A percentile compares a stretch with the other conserved stretches of the same genome.
These are phyloP conservation scores for Fukomys damarensis DNA, from an alignment of 2,113 vertebrate genomes.

Conservation along the genomic window DNA sequence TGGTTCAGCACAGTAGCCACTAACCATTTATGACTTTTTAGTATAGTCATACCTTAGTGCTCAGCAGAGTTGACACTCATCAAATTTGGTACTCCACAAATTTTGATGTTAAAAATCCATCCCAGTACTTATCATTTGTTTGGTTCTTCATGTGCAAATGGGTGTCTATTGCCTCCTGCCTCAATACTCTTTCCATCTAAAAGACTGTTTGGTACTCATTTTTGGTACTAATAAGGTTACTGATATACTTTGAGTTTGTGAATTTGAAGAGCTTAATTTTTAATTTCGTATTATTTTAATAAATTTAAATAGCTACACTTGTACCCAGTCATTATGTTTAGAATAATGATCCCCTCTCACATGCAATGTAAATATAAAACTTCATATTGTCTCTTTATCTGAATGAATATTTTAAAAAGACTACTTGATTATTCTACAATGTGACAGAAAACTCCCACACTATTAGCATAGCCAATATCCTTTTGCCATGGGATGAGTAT, in stretches of 20 bases:
- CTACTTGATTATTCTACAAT: conserved; percentile 21
- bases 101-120: background rate
- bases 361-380: background rate
- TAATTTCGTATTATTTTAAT: conserved; percentile 40
- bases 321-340: conserved; percentile 25
- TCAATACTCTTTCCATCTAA: background rate
- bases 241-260: background rate
- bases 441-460: background rate
- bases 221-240: background rate
- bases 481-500: background rate
- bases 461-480: background rate
- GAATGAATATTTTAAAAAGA: conserved; percentile 48
- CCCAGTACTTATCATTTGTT: background rate
- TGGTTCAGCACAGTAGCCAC: background rate
- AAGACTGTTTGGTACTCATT: background rate
- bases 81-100: background rate
- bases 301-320: conserved; percentile 14
- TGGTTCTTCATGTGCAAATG: background rate
- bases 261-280: conserved; percentile 20
- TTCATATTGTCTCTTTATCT: background rate
- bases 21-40: background rate
- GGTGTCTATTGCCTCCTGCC: background rate
- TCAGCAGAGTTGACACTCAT: background rate
- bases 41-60: background rate
- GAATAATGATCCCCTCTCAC: background rate